Conservation (phyloP, 2,797 vertebrate species). For the Siniperca undulata region DNA sequence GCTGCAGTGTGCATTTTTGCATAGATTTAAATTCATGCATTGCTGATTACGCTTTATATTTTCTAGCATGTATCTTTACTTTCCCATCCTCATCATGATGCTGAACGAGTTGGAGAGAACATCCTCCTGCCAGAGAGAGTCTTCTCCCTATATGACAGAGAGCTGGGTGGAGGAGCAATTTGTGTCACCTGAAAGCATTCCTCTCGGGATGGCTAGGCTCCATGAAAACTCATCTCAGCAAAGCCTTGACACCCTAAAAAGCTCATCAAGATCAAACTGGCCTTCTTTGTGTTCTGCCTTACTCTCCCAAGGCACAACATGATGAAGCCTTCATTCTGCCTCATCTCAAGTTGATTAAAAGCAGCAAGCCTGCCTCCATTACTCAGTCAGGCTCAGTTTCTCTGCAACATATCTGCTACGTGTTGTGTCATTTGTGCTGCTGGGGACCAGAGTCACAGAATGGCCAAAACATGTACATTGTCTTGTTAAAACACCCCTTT, state of each 20-base stretch:
- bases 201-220: conserved; percentile 71
- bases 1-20: conserved; percentile 69
- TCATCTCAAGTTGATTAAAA: conserved; percentile 84
- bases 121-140: conserved; percentile 64
- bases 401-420: conserved; percentile 40
- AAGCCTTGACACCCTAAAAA: conserved; percentile 81
- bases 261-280: conserved; percentile 84
- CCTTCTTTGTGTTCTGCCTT: conserved; percentile 83
- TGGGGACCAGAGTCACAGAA: conserved; percentile 24
- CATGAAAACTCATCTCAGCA: conserved; percentile 82
- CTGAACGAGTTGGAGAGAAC: conserved; percentile 67
- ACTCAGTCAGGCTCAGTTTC: conserved; percentile 63
- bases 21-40: conserved; percentile 83
- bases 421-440: conserved; percentile 26
- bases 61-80: conserved; percentile 58
- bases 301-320: conserved; percentile 69
- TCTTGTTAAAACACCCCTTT: conserved; percentile 15
- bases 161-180: conserved; percentile 84
- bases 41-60: conserved; percentile 72
- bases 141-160: conserved; percentile 79
- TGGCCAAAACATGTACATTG: conserved; percentile 19
- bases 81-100: conserved; percentile 62
- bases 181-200: conserved; percentile 87
- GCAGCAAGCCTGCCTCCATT: conserved; percentile 71
- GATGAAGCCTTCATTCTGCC: conserved; percentile 80